Base-by-base conservation (phyloP, 2,797 vertebrate genomes). In the Helarctos malayanus region DNA sequence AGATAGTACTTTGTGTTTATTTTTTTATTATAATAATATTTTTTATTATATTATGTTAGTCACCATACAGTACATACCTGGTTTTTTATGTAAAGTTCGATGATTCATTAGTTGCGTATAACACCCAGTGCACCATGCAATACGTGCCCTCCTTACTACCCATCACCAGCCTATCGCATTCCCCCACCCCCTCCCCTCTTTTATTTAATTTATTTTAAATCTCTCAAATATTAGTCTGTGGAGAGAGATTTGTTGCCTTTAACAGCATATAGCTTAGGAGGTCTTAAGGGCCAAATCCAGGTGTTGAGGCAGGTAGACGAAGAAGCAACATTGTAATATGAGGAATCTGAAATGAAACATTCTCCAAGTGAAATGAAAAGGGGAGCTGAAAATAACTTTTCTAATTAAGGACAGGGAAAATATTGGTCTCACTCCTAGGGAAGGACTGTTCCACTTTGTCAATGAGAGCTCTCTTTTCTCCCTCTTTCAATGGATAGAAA, bases 1-100 rank as follows among this genome's bases (percentile, higher is more conserved):
- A 92, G 57, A 38, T 65, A 84, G 6, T 92, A 78, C 75, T 59
- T 75, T 96, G 29, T 95, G 23, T 80, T 94, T 94, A 93, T 41
- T 41, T 41, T 41, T 41, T 41, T 41, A 41, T 41, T 41, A 41
- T 41, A 41, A 41, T 41, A 41, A 41, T 41, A 41, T 41, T 41
- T 41, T 41, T 41, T 41, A 41, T 41, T 41, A 41, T 41, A 41
- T 41, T 41, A 41, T 41, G 41, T 41, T 41, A 41, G 41, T 41
- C 41, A 41, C 41, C 41, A 41, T 41, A 41, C 41, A 41, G 41
- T 41, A 41, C 41, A 41, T 41, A 4, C 41, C 41, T 41, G 41
- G 5, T 41, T 6, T 41, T 41, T 41, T 5, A 41, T 41, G 41
- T 41, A 41, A 41, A 41, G 41, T 41, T 41, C 5, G 5, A 41